phyloP scores from a whole-genome alignment of 2,113 vertebrate genomes.

The Sylvia atricapilla region DNA sequence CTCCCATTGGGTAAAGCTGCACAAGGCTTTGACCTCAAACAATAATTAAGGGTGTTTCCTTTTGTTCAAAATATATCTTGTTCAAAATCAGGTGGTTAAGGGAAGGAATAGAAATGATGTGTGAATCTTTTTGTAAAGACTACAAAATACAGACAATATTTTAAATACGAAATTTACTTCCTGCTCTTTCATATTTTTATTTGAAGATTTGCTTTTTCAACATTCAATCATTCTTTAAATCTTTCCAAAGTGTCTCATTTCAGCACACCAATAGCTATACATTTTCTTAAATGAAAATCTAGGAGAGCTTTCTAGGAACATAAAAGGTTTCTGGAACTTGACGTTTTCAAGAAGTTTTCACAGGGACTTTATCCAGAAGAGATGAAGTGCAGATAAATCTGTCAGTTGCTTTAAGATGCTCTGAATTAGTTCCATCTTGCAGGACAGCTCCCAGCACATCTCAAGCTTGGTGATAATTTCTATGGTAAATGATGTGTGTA shows the following conservation, averaged over 20 bases:
- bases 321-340: not conserved
- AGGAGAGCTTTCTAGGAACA: not conserved
- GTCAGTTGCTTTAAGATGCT: not conserved
- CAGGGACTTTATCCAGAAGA: not conserved
- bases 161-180: not conserved
- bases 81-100: not conserved
- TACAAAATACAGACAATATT: not conserved
- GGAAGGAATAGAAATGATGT: not conserved
- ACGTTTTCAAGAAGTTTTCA: not conserved
- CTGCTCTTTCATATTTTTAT: not conserved
- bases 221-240: not conserved
- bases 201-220: not conserved
- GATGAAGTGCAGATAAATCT: not conserved
- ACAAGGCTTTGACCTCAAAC: not conserved
- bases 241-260: not conserved
- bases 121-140: not conserved
- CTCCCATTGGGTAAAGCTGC: not conserved
- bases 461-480: not conserved
- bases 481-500: not conserved
- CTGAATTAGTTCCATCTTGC: not conserved
- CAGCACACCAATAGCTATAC: not conserved
- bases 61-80: not conserved
- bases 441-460: not conserved
- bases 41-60: not conserved
- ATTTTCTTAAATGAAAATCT: not conserved